Evolutionary conservation across 2,888 invertebrate genomes (phyloP), one percentile per base, ranked within the genome.

Genomic region (Dilophus febrilis): DNA sequence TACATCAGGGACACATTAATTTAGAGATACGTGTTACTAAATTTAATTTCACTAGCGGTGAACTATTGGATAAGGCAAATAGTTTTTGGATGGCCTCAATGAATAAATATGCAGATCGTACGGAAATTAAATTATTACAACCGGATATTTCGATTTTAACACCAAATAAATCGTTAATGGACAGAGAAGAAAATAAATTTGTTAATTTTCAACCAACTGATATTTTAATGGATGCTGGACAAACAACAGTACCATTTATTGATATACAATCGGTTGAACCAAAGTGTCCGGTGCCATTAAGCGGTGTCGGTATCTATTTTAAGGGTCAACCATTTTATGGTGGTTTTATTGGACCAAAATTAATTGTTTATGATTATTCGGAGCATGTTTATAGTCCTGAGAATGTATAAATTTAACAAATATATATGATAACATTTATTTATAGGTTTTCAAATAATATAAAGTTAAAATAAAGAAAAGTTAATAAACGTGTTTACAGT

Each of bases 1-100:
- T 71, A 55, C 63, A 84, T 17, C 84, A 84, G 12, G 66, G 76
- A 0, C 82, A 83, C 53, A 53, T 85, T 38, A 83, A 84, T 59
- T 71, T 84, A 47, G 82, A 83, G 63, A 77, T 82, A 42, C 68
- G 67, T 42, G 67, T 71, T 1, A 78, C 80, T 1, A 77, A 77
- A 4, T 81, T 83, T 56, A 75, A 83, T 58, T 83, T 77, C 53
- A 70, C 71, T 1, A 72, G 73, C 1, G 84, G 83, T 5, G 60
- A 66, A 47, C 61, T 85, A 13, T 53, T 61, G 12, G 57, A 66
- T 4, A 2, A 22, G 1, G 33, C 16, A 3, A 11, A 16, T 5
- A 33, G 38, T 10, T 26, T 16, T 26, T 38, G 37, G 37, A 29
- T 18, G 11, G 5, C 19, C 5, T 29, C n/a, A n/a, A 12, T 11